A percentile compares a stretch with the other conserved stretches of the same genome.
Evolutionary conservation across 2,113 vertebrate species (phyloP).

Genomic region (Hippocampus comes): DNA sequence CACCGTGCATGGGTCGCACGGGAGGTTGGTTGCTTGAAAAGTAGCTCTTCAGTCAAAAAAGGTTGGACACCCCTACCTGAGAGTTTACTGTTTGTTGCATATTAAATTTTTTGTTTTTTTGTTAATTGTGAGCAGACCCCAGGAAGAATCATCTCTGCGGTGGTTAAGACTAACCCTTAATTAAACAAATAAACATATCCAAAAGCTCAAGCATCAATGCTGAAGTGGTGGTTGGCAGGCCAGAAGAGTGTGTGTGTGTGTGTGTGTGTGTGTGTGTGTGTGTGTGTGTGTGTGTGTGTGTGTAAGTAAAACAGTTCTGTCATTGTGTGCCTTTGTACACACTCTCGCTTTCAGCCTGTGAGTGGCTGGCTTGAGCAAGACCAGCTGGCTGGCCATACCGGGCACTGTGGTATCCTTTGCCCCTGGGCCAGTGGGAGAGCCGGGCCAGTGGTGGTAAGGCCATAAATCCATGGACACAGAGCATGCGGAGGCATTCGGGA

Average conservation of each 20-base stretch:
- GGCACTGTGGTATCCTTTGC: conserved; percentile 49
- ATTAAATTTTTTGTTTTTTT: too few relatives aligned
- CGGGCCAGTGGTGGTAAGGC: conserved; percentile 44
- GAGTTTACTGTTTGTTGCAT: too few relatives aligned
- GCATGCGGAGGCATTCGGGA: conserved; percentile 68
- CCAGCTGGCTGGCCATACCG: conserved; percentile 63
- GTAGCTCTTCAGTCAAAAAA: too few relatives aligned
- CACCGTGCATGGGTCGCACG: too few relatives aligned
- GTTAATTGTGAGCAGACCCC: too few relatives aligned
- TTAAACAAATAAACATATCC: too few relatives aligned
- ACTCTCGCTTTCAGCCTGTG: conserved; percentile 39
- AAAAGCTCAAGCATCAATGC: conserved; percentile 15
- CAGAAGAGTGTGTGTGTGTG: too few relatives aligned
- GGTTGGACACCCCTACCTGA: too few relatives aligned
- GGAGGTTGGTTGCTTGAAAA: too few relatives aligned
- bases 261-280: too few relatives aligned
- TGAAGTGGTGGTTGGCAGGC: conserved; percentile 4
- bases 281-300: not conserved
- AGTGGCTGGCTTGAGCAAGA: conserved; percentile 50
- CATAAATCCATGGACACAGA: conserved; percentile 63
- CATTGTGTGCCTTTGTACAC: conserved; percentile 17
- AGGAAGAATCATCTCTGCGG: too few relatives aligned
- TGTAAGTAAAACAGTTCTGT: not conserved
- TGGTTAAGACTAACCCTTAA: too few relatives aligned
- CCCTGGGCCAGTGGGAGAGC: conserved; percentile 47